phyloP scores from a whole-genome alignment of 1,140 invertebrate species.

The Leptopilina boulardi region DNA sequence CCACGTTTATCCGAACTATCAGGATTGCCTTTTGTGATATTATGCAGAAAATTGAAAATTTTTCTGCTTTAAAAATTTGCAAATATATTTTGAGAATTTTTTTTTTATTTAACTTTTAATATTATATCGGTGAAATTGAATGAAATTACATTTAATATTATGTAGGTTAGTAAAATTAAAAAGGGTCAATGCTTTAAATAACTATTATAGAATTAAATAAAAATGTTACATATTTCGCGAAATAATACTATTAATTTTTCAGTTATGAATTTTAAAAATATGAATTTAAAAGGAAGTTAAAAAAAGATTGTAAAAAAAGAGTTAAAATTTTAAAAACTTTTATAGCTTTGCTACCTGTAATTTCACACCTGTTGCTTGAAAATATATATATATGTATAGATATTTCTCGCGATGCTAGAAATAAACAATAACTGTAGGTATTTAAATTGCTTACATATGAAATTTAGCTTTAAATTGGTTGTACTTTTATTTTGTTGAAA shows the following conservation, averaged over 20 bases:
- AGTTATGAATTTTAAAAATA: too few species aligned
- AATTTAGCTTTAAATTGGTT: neutral
- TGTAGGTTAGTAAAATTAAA: too few species aligned
- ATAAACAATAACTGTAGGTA: neutral
- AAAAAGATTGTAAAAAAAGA: too few species aligned
- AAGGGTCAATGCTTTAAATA: too few species aligned
- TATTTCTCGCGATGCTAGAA: neutral
- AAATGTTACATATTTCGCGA: too few species aligned
- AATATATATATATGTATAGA: neutral
- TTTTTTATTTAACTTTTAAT: neutral
- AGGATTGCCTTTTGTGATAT: conserved; percentile 2
- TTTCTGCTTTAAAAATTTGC: conserved; percentile 14
- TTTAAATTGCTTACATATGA: neutral
- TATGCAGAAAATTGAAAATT: neutral
- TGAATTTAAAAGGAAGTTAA: too few species aligned
- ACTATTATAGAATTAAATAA: too few species aligned
- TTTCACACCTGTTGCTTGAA: conserved; percentile 29
- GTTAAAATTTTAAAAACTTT: neutral
- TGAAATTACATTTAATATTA: too few species aligned
- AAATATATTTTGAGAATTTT: neutral
- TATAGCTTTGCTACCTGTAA: neutral
- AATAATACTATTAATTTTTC: too few species aligned
- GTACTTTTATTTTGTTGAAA: neutral
- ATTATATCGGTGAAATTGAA: neutral
- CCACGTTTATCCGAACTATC: conserved; percentile 27